Conservation (phyloP, 2,797 vertebrate genomes). For the Nasua narica region DNA sequence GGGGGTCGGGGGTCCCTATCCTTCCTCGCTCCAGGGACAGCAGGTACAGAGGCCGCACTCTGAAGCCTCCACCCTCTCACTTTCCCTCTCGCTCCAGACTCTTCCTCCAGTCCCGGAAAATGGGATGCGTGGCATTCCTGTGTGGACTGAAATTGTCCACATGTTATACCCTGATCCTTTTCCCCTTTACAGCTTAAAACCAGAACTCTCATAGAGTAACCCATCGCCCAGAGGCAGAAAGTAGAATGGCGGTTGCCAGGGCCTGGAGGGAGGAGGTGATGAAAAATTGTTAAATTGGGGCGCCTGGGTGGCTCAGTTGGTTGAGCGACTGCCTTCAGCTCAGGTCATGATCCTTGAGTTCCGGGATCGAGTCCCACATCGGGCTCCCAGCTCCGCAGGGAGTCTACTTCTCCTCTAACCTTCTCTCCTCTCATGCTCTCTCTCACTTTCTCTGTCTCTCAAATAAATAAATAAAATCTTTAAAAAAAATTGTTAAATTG, state of each 20-base stretch:
- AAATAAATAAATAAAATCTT: too few relatives aligned
- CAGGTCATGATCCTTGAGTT: too few relatives aligned
- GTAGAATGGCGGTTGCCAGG: not conserved
- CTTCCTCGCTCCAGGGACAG: not conserved
- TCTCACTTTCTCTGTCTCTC: too few relatives aligned
- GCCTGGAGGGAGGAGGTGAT: not conserved
- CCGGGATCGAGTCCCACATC: too few relatives aligned
- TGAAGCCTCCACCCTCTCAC: not conserved
- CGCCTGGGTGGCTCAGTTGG: too few relatives aligned
- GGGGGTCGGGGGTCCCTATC: not conserved
- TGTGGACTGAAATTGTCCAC: not conserved
- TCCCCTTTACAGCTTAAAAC: not conserved
- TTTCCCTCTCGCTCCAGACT: not conserved
- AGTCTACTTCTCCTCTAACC: too few relatives aligned
- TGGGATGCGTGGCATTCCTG: rapidly evolving
- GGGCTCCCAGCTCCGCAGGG: too few relatives aligned
- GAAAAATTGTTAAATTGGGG: too few relatives aligned
- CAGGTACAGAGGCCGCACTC: not conserved
- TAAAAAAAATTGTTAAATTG: too few relatives aligned
- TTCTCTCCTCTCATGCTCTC: too few relatives aligned
- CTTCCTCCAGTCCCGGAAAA: not conserved
- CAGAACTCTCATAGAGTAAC: not conserved
- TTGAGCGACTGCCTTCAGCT: too few relatives aligned
- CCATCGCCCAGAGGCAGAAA: not conserved
- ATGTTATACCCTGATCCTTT: not conserved